phyloP scores from a whole-genome alignment of 2,797 vertebrate genomes.

The Rhincodon typus region DNA sequence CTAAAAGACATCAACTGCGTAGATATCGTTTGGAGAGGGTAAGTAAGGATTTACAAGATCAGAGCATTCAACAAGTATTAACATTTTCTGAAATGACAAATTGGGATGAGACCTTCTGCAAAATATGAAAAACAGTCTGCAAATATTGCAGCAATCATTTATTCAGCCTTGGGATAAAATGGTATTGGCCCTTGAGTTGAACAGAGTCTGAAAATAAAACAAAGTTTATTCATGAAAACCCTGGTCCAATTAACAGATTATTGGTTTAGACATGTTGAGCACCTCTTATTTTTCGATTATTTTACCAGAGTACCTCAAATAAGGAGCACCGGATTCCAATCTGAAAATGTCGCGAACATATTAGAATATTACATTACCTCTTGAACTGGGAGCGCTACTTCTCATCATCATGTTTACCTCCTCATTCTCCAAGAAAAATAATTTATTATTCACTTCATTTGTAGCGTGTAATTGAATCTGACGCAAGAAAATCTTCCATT shows the following conservation, averaged over 20 bases:
- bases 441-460: conserved; percentile 55
- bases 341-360: neutral
- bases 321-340: neutral
- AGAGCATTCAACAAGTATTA: neutral
- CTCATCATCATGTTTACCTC: conserved; percentile 41
- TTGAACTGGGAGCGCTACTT: conserved; percentile 41
- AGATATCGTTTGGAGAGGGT: neutral
- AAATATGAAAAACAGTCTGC: neutral
- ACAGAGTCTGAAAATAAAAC: neutral
- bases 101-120: neutral
- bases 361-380: conserved; percentile 37
- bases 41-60: neutral
- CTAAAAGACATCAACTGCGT: neutral
- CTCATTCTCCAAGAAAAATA: conserved; percentile 47
- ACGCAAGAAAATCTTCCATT: conserved; percentile 56
- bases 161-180: neutral
- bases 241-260: neutral
- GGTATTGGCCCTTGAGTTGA: neutral
- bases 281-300: neutral
- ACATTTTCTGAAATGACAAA: neutral
- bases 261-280: neutral
- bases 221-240: neutral
- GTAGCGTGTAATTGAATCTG: conserved; percentile 54
- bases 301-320: neutral
- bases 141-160: neutral